These are phyloP conservation scores for Dendrocopos noguchii DNA, from an alignment of 2,113 vertebrate genomes.

Conservation along the genomic window DNA sequence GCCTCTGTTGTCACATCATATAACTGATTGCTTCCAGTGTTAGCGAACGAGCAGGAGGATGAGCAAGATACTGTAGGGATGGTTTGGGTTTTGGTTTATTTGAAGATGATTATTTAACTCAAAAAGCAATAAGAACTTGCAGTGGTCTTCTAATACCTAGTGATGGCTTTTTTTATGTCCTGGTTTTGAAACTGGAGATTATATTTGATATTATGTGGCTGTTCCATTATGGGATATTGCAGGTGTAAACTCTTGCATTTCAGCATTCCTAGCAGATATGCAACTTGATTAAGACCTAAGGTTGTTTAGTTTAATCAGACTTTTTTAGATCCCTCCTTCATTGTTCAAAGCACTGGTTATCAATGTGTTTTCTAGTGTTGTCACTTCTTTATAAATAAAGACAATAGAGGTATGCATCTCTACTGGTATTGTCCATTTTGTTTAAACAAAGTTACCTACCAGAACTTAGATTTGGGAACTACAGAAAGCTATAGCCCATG, in stretches of 20 bases:
- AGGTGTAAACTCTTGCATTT: slow-evolving; percentile 72
- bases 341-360: slow-evolving; percentile 78
- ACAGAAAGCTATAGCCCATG: background rate
- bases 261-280: slow-evolving; percentile 70
- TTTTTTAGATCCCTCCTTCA: slow-evolving; percentile 75
- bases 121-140: slow-evolving; percentile 76
- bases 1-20: slow-evolving; percentile 68
- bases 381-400: slow-evolving; percentile 82
- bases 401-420: slow-evolving; percentile 44
- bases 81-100: slow-evolving; percentile 69
- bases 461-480: background rate
- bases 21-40: slow-evolving; percentile 75
- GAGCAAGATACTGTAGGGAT: slow-evolving; percentile 29
- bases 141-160: slow-evolving; percentile 62
- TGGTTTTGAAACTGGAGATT: slow-evolving; percentile 69
- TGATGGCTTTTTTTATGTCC: slow-evolving; percentile 72
- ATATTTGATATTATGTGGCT: slow-evolving; percentile 78
- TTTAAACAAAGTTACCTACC: slow-evolving; percentile 7
- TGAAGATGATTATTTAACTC: slow-evolving; percentile 64
- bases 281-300: slow-evolving; percentile 64
- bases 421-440: slow-evolving; percentile 59
- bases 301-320: slow-evolving; percentile 55
- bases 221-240: slow-evolving; percentile 69
- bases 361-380: slow-evolving; percentile 81
- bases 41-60: slow-evolving; percentile 55